Conservation (phyloP, 1,140 invertebrate genomes). For the Nasonia giraulti region DNA sequence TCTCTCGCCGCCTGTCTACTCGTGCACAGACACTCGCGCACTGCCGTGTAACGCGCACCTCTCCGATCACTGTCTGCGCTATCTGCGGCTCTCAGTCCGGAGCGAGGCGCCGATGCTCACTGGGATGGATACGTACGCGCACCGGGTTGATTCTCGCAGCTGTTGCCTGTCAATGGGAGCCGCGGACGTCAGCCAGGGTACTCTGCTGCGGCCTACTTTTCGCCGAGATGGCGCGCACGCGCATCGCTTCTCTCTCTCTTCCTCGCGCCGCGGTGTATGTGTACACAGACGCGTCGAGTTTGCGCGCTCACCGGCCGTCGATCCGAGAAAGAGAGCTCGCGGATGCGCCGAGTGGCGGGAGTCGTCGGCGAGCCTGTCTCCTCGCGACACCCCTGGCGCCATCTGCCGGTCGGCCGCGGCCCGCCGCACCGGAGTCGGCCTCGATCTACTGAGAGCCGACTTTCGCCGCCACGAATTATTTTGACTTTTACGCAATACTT, state of each 20-base stretch:
- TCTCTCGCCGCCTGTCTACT: background rate
- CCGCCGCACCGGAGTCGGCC: background rate
- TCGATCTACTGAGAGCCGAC: background rate
- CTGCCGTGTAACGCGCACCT: background rate
- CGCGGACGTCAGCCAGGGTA: background rate
- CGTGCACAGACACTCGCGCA: background rate
- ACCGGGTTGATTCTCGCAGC: background rate
- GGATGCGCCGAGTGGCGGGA: background rate
- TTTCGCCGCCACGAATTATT: background rate
- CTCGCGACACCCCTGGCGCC: background rate
- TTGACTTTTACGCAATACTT: background rate
- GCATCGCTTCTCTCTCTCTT: background rate
- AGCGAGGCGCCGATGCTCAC: background rate
- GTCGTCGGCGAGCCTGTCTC: too few species aligned
- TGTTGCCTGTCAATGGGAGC: background rate
- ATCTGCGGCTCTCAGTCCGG: background rate
- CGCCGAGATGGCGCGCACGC: background rate
- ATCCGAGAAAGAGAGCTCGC: conserved; percentile 9
- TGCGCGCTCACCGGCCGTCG: background rate
- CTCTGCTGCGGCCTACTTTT: background rate
- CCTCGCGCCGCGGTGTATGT: background rate
- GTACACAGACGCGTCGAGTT: background rate
- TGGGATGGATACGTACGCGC: background rate
- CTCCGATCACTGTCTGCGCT: background rate
- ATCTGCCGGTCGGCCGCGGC: background rate